Conservation (phyloP, 2,888 invertebrate species). For the Hirudinaria manillensis region DNA sequence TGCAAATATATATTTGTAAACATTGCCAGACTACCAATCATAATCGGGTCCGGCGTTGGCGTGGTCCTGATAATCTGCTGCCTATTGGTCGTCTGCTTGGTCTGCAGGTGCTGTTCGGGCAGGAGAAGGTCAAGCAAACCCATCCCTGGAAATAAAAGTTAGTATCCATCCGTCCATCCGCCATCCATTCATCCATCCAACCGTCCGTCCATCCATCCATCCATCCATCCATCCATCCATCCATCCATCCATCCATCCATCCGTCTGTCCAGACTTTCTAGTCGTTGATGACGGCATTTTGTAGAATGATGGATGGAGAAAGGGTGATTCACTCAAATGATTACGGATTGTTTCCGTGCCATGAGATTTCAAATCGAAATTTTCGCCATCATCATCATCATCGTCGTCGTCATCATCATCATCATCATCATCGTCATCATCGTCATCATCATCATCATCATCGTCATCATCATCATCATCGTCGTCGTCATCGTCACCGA, state of each 20-base stretch:
- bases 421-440: conserved; percentile 5
- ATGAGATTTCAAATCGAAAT: not conserved
- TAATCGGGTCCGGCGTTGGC: conserved; percentile 13
- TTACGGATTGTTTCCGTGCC: no score
- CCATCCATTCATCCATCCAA: no score
- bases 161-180: not conserved
- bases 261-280: no score
- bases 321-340: no score
- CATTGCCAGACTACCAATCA: conserved; percentile 13
- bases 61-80: conserved; percentile 6
- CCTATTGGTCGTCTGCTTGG: not conserved
- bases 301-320: no score
- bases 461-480: conserved; percentile 19
- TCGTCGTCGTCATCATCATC: conserved; percentile 20
- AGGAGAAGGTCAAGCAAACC: conserved; percentile 12
- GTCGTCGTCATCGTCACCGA: conserved; percentile 5
- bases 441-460: conserved; percentile 13
- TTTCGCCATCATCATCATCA: conserved; percentile 1
- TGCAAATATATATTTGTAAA: not conserved
- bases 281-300: no score
- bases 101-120: not conserved
- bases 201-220: no score
- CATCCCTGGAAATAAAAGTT: conserved; percentile 14
- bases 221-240: no score
- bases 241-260: no score